Percentiles rank a stretch among this genome's conserved stretches.
Conservation (phyloP, 2,888 invertebrate genomes). For the Chloroclysta siterata region DNA sequence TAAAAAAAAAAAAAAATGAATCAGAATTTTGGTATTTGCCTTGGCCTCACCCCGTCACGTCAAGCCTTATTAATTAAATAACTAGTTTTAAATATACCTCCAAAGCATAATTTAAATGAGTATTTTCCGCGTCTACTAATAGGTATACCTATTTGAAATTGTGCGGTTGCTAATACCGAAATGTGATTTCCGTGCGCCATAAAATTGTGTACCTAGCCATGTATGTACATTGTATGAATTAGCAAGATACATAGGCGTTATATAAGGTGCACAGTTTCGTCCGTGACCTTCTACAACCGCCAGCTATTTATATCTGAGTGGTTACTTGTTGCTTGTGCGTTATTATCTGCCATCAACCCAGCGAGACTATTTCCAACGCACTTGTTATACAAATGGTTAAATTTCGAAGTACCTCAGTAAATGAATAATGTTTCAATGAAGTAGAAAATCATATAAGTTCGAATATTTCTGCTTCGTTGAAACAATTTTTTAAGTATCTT, state of each 20-base stretch:
- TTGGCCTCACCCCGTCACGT: too few species aligned
- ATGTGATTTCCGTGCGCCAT: background rate
- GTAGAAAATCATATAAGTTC: too few species aligned
- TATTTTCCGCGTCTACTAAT: conserved; percentile 10
- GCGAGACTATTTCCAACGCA: background rate
- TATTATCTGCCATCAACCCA: conserved; percentile 26
- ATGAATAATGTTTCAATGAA: background rate
- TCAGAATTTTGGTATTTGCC: too few species aligned
- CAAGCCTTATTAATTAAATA: background rate
- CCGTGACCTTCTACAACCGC: conserved; percentile 22
- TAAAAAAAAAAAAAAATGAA: too few species aligned
- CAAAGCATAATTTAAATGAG: background rate
- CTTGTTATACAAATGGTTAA: background rate
- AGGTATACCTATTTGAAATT: background rate
- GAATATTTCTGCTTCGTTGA: too few species aligned
- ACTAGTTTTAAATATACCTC: background rate
- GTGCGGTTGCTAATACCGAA: background rate
- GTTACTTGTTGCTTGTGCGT: conserved; percentile 46
- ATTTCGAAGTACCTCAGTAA: background rate
- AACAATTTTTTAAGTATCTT: too few species aligned
- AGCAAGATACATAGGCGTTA: background rate
- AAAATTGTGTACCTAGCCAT: background rate
- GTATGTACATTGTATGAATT: background rate
- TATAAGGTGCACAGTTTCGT: conserved; percentile 3
- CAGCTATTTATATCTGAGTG: conserved; percentile 24